A percentile compares a stretch with the other conserved stretches of the same genome.
Evolutionary conservation across 2,113 vertebrate genomes (phyloP).

Genomic region (Sciurus niger): DNA sequence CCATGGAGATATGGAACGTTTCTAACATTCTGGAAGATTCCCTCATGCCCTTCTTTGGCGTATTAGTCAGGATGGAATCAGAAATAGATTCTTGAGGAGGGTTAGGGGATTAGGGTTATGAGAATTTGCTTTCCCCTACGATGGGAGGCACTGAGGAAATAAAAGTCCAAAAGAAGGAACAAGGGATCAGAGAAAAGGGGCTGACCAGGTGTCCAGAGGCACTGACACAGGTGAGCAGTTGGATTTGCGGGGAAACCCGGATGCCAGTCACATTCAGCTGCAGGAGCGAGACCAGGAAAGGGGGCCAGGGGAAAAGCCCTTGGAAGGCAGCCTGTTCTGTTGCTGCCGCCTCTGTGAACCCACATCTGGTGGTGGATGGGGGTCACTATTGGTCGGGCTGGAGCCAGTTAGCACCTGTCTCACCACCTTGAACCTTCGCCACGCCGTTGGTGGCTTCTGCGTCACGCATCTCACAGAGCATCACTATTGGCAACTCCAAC

Average conservation of each 20-base stretch:
- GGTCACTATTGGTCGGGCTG: background rate
- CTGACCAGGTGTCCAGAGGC: background rate
- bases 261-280: background rate
- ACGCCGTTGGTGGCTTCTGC: background rate
- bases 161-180: background rate
- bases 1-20: background rate
- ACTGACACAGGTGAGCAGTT: background rate
- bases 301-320: background rate
- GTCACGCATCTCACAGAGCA: too few relatives aligned
- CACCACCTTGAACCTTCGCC: accelerated
- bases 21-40: background rate
- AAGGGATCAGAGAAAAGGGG: background rate
- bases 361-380: background rate
- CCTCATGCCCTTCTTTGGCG: background rate
- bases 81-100: background rate
- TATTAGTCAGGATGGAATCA: background rate
- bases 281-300: background rate
- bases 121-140: background rate
- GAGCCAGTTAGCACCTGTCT: background rate
- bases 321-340: background rate
- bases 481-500: background rate
- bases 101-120: background rate
- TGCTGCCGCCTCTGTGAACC: background rate
- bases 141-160: background rate
- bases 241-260: background rate